Conservation (phyloP, 2,113 vertebrate species). For the Xiphophorus maculatus region DNA sequence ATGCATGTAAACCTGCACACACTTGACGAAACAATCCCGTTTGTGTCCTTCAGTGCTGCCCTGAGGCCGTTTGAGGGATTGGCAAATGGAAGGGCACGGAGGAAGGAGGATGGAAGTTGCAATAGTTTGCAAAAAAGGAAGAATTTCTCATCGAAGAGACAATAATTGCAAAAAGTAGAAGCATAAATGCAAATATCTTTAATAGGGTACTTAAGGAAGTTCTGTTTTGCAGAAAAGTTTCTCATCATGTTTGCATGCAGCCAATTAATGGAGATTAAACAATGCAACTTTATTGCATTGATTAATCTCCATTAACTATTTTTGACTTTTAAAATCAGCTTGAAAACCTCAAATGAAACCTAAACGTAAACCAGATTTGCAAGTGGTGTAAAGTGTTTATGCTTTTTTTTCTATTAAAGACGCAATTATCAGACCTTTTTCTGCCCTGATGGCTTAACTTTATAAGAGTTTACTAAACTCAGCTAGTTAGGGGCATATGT, state of each 20-base stretch:
- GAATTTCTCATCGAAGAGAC: neutral
- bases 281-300: too few relatives aligned
- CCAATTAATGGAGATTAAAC: too few relatives aligned
- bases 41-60: neutral
- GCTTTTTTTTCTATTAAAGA: neutral
- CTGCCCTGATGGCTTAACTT: too few relatives aligned
- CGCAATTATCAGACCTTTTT: neutral
- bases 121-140: neutral
- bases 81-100: neutral
- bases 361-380: neutral
- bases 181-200: neutral
- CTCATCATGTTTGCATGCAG: neutral
- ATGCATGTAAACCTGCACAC: neutral
- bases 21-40: neutral
- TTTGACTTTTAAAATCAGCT: neutral
- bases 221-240: neutral
- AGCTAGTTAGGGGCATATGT: too few relatives aligned
- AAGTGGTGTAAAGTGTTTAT: neutral
- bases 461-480: too few relatives aligned
- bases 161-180: neutral
- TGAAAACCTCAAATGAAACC: neutral
- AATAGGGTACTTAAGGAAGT: neutral
- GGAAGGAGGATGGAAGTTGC: neutral
- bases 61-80: neutral
- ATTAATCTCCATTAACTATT: neutral